Evolutionary conservation across 2,113 vertebrate genomes (phyloP), one percentile per base, ranked within the genome.

Genomic region (Muntiacus reevesi): DNA sequence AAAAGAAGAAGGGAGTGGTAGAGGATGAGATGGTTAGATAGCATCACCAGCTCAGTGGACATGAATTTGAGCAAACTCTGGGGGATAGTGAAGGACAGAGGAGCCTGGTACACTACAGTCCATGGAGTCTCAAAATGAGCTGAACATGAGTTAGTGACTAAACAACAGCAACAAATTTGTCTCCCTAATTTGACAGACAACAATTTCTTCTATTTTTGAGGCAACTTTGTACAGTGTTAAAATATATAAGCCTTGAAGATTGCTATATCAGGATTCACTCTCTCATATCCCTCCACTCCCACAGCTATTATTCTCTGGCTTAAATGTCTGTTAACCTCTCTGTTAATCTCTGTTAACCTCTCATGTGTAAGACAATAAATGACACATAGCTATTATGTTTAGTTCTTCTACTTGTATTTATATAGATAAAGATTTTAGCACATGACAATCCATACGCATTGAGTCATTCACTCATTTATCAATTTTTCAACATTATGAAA

Each of bases 251-350:
- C 83, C 92, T 94, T 81, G 71, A 71, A 92, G 54, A 71, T 64
- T 89, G 25, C 25, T 47, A 15, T 6, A 12, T 6, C 8, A 25
- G 21, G 3, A 1, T 71, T 93, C 17, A 55, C 10, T 36, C 23
- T 6, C 1, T 23, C 19, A 1, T 1, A 47, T 79, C 4, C 2
- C 1, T 6, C 14, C 21, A 15, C 5, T 15, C 40, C 16, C 10
- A 19, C 21, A 76, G 28, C 15, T 57, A 2, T 79, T 85, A 60
- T 11, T 15, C 7, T 47, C 33, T 60, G 52, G 45, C 21, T 86
- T 95, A 64, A 74, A 78, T 88, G 71, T 92, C 25, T 55, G 33
- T 84, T 82, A 87, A 23, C 9, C 7, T 76, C 7, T 76, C 4
- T 84, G 45, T 79, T 30, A 50, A 50, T 12, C 47, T 92, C 25